phyloP scores from a whole-genome alignment of 1,140 invertebrate genomes.

The Oncopeltus fasciatus region DNA sequence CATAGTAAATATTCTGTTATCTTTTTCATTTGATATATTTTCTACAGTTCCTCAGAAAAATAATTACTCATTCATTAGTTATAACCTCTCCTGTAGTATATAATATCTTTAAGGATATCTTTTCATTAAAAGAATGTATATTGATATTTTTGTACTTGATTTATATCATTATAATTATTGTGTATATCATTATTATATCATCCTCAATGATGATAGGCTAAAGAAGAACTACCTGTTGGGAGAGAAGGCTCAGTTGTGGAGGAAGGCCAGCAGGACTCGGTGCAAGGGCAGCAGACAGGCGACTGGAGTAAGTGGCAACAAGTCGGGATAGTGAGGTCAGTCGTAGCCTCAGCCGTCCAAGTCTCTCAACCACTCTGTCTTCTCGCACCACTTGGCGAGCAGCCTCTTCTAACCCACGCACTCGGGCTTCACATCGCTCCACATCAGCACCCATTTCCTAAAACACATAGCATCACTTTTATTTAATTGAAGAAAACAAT shows the following conservation, averaged over 20 bases:
- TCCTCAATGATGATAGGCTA: not conserved
- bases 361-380: constrained; percentile 37
- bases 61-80: too few relatives aligned
- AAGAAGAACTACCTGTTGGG: constrained; percentile 31
- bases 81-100: not conserved
- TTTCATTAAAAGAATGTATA: not conserved
- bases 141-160: not conserved
- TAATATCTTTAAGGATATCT: not conserved
- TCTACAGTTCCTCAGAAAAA: too few relatives aligned
- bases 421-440: constrained; percentile 66
- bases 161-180: not conserved
- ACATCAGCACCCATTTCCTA: constrained; percentile 64
- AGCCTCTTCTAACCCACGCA: constrained; percentile 68
- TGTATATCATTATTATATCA: not conserved
- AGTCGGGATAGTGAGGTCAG: constrained; percentile 58
- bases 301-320: constrained; percentile 59
- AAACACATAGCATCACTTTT: too few relatives aligned
- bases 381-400: constrained; percentile 57
- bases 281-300: constrained; percentile 56
- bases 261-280: constrained; percentile 33
- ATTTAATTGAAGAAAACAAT: too few relatives aligned
- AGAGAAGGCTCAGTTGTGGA: constrained; percentile 34
- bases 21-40: too few relatives aligned
- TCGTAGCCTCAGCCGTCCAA: constrained; percentile 54
- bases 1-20: too few relatives aligned